phyloP scores from a whole-genome alignment of 2,888 invertebrate genomes.

The Cheilosia urbana region DNA sequence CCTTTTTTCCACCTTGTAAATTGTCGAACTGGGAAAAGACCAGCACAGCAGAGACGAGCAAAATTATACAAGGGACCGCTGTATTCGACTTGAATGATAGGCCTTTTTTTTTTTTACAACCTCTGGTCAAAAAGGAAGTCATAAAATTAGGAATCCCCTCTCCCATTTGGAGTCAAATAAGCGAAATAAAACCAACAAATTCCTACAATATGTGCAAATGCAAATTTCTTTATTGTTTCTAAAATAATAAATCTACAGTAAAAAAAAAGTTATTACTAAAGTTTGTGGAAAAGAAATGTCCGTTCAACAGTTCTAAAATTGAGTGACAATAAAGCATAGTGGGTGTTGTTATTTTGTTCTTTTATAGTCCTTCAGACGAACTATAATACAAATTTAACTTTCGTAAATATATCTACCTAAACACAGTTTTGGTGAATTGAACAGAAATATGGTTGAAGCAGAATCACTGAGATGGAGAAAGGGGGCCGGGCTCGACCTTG shows the following conservation, averaged over 20 bases:
- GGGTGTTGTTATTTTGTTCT: not conserved
- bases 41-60: conserved; percentile 49
- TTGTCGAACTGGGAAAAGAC: conserved; percentile 35
- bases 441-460: not conserved
- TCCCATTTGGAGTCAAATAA: conserved; percentile 24
- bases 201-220: conserved; percentile 30
- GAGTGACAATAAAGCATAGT: conserved; percentile 24
- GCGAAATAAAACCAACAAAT: conserved; percentile 5
- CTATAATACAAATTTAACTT: conserved; percentile 41
- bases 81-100: conserved; percentile 52
- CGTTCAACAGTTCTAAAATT: not conserved
- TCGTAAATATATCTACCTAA: conserved; percentile 5
- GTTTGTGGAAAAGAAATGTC: conserved; percentile 33
- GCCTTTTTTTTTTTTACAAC: conserved; percentile 48
- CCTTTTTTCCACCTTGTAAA: conserved; percentile 31
- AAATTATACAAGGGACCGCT: conserved; percentile 15
- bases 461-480: not conserved
- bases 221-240: conserved; percentile 61
- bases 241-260: conserved; percentile 51
- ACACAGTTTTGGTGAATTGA: conserved; percentile 42
- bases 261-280: conserved; percentile 58
- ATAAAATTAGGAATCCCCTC: conserved; percentile 61
- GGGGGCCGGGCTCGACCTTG: not conserved
- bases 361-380: conserved; percentile 27
- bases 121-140: conserved; percentile 45